Evolutionary conservation across 1,140 invertebrate species (phyloP).

Genomic region (Triops longicaudatus): DNA sequence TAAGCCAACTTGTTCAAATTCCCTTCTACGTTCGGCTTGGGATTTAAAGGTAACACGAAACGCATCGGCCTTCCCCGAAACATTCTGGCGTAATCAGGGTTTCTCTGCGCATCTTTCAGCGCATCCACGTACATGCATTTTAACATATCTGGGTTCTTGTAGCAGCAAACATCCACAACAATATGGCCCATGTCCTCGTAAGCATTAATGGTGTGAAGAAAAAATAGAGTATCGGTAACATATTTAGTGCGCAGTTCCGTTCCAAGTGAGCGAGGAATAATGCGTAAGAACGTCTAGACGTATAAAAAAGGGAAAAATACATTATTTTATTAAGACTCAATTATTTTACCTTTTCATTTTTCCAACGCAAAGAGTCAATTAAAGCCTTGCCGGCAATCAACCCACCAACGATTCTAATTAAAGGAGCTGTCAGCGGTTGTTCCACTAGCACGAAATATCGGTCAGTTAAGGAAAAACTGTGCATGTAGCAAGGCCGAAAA

Average conservation of each 20-base stretch:
- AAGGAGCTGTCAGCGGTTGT: constrained; percentile 64
- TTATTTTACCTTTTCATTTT: constrained; percentile 48
- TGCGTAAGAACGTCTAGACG: constrained; percentile 62
- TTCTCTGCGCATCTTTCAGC: constrained; percentile 65
- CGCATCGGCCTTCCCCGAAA: constrained; percentile 66
- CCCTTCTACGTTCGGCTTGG: constrained; percentile 31
- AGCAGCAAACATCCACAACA: constrained; percentile 70
- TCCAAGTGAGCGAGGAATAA: constrained; percentile 56
- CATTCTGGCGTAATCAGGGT: constrained; percentile 67
- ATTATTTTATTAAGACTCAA: background rate
- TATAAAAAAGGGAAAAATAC: too few relatives aligned
- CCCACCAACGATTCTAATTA: constrained; percentile 47
- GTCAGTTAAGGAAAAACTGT: constrained; percentile 75
- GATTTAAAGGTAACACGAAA: constrained; percentile 54
- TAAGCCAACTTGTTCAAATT: constrained; percentile 45
- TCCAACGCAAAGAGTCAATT: constrained; percentile 57
- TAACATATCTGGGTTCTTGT: constrained; percentile 68
- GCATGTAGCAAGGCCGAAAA: constrained; percentile 74
- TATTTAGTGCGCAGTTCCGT: constrained; percentile 46
- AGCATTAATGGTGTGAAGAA: constrained; percentile 80
- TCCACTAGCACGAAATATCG: constrained; percentile 77
- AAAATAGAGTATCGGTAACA: constrained; percentile 67
- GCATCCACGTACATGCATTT: constrained; percentile 76
- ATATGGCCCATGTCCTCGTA: constrained; percentile 67
- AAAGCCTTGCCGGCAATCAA: constrained; percentile 53